Base-by-base conservation (phyloP, 2,797 vertebrate species). In the Botia kubotai region DNA sequence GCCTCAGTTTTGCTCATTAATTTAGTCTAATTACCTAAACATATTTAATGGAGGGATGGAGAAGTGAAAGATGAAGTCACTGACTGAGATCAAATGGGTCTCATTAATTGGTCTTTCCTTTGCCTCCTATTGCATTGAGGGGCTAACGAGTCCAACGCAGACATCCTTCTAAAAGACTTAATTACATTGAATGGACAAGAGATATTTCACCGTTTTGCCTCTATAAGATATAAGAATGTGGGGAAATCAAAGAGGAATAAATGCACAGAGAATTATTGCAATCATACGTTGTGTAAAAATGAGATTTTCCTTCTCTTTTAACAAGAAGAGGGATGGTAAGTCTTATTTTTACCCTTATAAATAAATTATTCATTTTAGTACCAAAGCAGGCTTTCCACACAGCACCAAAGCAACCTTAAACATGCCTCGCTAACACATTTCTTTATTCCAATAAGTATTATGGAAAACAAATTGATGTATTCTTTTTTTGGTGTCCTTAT, bases 21-120 rank as follows among this genome's bases (percentile, higher is more conserved):
- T 84, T 83, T 77, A 82, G 68, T 23, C 75, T 83, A 86, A 87
- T 86, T 82, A 85, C 72, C 77, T 80, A 84, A 84, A 83, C 73
- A 81, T 77, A 80, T 83, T 79, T 79, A 70, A 82, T 73, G 58
- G 74, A 62, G 78, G 72, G 73, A 67, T 65, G 72, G 76, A 60
- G 58, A 67, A 79, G 68, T 81, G 81, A 87, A 83, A 72, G 81
- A 85, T 82, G 83, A 67, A 72, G 79, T 81, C 80, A 46, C 21
- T 79, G 82, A 67, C 76, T 78, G 43, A 68, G 82, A 85, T 78
- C 77, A 83, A 82, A 84, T 78, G 78, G 33, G 57, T 57, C 29
- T 79, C 68, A 79, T 85, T 87, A 85, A 87, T 82, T 83, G 83
- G 75, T 69, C 55, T 48, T 77, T 74, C 70, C 39, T 60, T 39